Evolutionary conservation across 2,888 invertebrate species (phyloP), one percentile per base, ranked within the genome.

Genomic region (Pammene fasciana): DNA sequence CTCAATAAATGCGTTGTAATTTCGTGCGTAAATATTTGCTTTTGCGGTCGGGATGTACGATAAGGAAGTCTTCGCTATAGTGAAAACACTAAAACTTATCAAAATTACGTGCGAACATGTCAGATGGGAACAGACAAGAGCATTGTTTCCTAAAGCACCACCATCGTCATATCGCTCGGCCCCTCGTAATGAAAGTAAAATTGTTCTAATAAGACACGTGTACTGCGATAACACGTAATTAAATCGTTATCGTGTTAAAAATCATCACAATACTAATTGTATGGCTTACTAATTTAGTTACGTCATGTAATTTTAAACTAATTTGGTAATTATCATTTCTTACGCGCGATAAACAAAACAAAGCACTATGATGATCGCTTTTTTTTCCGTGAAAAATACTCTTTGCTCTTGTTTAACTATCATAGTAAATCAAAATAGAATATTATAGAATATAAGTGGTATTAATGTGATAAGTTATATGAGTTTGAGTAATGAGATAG

Each of bases 231-330:
- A 65, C 65, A 48, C n/a, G 16, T 46, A 65, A 70, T 70, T 65
- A 60, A 52, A 45, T 48, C 16, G 18, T 43, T 70, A 70, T 65
- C 65, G 34, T 38, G 65, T 54, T 55, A 54, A 60, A 50, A 65
- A 68, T 68, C 68, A 54, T 52, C 14, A 65, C 57, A 57, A 52
- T 14, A 55, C 26, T 57, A 68, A 57, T 57, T 54, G 52, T 65
- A 45, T 48, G 38, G 18, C 36, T 45, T 52, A 38, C 64, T 59
- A 59, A 48, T 52, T 68, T 18, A 18, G 9, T 59, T 43, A 48
- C 48, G 48, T 62, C n/a, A 62, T 36, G 55, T 57, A 62, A 57
- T 18, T n/a, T 52, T 52, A 38, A 62, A 56, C 18, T 64, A 64
- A 68, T 68, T 68, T 50, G 62, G 48, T 46, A 10, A 64, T 64